These are phyloP conservation scores for Leucoptera coffeella DNA, from an alignment of 2,888 invertebrate genomes.

Conservation along the genomic window DNA sequence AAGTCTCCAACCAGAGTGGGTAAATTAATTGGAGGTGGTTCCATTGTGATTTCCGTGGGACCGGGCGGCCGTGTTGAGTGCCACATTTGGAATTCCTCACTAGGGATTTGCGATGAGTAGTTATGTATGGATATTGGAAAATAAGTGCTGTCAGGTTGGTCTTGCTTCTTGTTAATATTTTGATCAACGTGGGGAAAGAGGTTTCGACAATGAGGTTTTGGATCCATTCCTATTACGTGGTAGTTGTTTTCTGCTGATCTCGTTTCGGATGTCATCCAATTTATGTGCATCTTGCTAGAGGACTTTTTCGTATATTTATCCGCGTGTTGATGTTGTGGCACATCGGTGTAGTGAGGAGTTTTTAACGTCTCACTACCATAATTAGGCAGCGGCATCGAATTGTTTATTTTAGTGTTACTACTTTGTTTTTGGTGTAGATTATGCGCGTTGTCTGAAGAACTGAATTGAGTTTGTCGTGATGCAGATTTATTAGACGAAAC, in stretches of 20 bases:
- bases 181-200: constrained; percentile 15
- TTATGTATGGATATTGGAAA: constrained; percentile 39
- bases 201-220: constrained; percentile 15
- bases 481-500: constrained; percentile 16
- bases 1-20: constrained; percentile 43
- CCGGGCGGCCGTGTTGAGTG: constrained; percentile 33
- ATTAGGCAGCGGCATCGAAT: too few relatives aligned
- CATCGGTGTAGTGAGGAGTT: too few relatives aligned
- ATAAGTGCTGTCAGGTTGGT: constrained; percentile 27
- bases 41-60: constrained; percentile 42
- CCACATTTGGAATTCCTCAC: constrained; percentile 41
- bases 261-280: constrained; percentile 47
- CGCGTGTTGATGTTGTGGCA: too few relatives aligned
- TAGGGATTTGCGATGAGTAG: constrained; percentile 23
- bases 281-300: constrained; percentile 41
- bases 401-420: constrained; percentile 29
- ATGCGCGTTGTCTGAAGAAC: constrained; percentile 18
- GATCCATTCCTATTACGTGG: not conserved
- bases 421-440: constrained; percentile 16
- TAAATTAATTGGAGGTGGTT: constrained; percentile 40
- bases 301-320: constrained; percentile 41
- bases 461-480: too few relatives aligned
- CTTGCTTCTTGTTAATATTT: constrained; percentile 20
- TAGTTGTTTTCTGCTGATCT: constrained; percentile 23
- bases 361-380: too few relatives aligned